Conservation (phyloP, 2,113 vertebrate species). For the Megatriorchis doriae region DNA sequence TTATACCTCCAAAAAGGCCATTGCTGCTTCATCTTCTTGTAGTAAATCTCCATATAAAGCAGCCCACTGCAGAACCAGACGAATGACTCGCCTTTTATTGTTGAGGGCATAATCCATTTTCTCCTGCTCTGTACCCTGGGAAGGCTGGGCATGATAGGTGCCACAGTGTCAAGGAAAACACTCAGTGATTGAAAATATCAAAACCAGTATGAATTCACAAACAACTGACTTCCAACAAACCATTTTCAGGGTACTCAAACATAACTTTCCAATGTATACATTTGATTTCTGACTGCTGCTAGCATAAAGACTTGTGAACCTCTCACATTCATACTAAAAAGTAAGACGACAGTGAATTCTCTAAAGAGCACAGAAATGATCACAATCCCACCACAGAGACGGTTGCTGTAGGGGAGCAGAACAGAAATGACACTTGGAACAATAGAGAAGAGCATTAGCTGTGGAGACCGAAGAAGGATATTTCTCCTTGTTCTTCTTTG, state of each 20-base stretch:
- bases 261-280: neutral
- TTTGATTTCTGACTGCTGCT: neutral
- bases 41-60: slow-evolving; percentile 83
- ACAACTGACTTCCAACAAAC: neutral
- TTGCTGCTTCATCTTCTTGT: slow-evolving; percentile 85
- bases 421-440: neutral
- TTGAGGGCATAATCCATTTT: slow-evolving; percentile 94
- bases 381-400: slow-evolving; percentile 32
- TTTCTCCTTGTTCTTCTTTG: neutral
- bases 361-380: slow-evolving; percentile 29
- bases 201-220: neutral
- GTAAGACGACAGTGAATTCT: neutral
- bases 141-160: slow-evolving; percentile 93
- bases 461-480: neutral
- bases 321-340: neutral
- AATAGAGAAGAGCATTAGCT: neutral
- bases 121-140: slow-evolving; percentile 94
- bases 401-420: slow-evolving; percentile 2
- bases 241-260: neutral
- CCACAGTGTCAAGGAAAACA: slow-evolving; percentile 81
- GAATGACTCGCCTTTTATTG: slow-evolving; percentile 91
- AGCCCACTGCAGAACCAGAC: slow-evolving; percentile 90
- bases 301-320: neutral
- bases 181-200: neutral
- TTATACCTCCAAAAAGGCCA: slow-evolving; percentile 89